Evolutionary conservation across 2,113 vertebrate species (phyloP), one percentile per base, ranked within the genome.

Genomic region (Protobothrops mucrosquamatus): DNA sequence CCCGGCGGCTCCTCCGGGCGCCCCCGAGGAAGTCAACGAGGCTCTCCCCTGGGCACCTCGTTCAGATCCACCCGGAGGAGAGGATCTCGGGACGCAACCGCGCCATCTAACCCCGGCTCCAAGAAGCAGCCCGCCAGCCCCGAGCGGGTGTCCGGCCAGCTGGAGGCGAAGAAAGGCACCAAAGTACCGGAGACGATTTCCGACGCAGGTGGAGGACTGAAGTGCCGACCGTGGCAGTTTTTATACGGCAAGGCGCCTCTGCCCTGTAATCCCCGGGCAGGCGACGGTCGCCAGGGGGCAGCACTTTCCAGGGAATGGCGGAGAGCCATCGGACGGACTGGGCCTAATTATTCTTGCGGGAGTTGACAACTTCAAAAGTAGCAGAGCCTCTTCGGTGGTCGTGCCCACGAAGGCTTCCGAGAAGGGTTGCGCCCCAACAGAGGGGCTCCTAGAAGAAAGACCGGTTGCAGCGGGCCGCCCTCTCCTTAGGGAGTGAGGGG

Each of bases 281-380:
- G 54, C 3, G 85, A 24, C 64, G 1, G 90, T 2, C 93, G 6
- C 93, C 18, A 93, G 91, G 93, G 91, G 93, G 87, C 93, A 86
- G 34, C 87, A 54, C 64, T 29, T 54, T 23, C 93, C 69, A 3
- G 1, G 6, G 46, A n/a, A 64, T 64, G 12, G 23, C n/a, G 9
- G n/a, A 48, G 0, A 29, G 8, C 61, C 2, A 6, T 39, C 34
- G 3, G 74, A 81, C 34, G 18, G 69, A 81, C 34, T 34, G 74
- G 7, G 74, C 74, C 7, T 2, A 18, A 22, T 81, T 39, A 34
- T 34, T 69, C 64, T 15, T 4, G 34, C 10, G 74, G 34, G 74
- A 10, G 20, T 20, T 34, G 34, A 9, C 15, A 43, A 81, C 20
- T 43, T 22, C 43, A 8, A 20, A 34, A 22, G 74, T 81, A 4